phyloP scores from a whole-genome alignment of 1,140 invertebrate species.

The Chironomus striatipennis region DNA sequence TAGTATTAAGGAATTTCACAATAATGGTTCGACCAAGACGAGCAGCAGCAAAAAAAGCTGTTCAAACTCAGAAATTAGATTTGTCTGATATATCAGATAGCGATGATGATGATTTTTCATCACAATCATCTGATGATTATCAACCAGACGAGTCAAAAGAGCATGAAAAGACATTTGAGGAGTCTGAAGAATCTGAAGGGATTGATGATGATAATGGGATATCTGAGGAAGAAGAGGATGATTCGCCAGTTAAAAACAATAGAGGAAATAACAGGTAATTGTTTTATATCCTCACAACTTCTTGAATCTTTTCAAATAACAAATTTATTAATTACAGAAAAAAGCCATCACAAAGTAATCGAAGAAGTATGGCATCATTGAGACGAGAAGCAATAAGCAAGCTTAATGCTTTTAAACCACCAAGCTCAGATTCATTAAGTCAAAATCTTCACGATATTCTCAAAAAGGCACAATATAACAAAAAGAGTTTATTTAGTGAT shows the following conservation, averaged over 20 bases:
- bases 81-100: neutral
- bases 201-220: neutral
- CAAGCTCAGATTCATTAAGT: neutral
- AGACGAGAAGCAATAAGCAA: neutral
- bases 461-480: neutral
- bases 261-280: neutral
- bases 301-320: neutral
- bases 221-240: neutral
- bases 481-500: neutral
- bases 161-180: neutral
- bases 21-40: neutral
- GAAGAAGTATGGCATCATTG: neutral
- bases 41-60: neutral
- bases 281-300: neutral
- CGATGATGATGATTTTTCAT: neutral
- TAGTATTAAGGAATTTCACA: constrained; percentile 21
- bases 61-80: neutral
- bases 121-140: neutral
- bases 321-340: constrained; percentile 1
- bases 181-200: neutral
- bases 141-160: neutral
- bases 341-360: neutral
- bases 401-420: neutral
- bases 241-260: neutral
- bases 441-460: neutral